Evolutionary conservation across 1,140 invertebrate genomes (phyloP), one percentile per base, ranked within the genome.

Genomic region (Fopius arisanus): DNA sequence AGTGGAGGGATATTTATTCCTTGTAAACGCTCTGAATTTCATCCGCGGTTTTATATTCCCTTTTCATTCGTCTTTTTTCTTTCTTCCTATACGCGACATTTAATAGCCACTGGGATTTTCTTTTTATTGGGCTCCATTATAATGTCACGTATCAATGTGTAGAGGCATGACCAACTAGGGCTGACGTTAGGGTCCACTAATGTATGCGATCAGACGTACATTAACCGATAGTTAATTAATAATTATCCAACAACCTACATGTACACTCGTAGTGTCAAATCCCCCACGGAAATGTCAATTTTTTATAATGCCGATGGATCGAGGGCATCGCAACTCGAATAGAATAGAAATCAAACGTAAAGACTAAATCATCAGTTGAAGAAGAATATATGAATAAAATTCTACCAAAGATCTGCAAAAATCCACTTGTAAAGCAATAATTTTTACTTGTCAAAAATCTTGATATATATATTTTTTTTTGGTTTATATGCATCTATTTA

Each of bases 171-270:
- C 66, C 66, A 43, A 37, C 28, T 66, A 66, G n/a, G 33, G 63
- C 12, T 23, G 21, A 14, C 70, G 26, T 33, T 43, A 65, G 51
- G 19, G 66, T 26, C 31, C 40, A 54, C 23, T 28, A 6, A 59
- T 59, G 54, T 59, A 21, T 26, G 23, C 19, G 54, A 59, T n/a
- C 3, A 10, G 19, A 28, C n/a, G 2, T 51, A 43, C 70, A 70
- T 75, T 77, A 75, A 77, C 28, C 67, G 70, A 68, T 71, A 70
- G 73, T 75, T 77, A 77, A 75, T 77, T 77, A 75, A 75, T 77
- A 75, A 75, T 77, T 75, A 75, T 67, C 48, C n/a, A 29, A 14
- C 54, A 28, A 26, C 31, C n/a, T 6, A 33, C 31, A 62, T 4
- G 40, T 29, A 51, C 14, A 43, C 41, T 63, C 70, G 70, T 48